Evolutionary conservation across 1,140 invertebrate genomes (phyloP).

Genomic region (Xylocopa sonorina): DNA sequence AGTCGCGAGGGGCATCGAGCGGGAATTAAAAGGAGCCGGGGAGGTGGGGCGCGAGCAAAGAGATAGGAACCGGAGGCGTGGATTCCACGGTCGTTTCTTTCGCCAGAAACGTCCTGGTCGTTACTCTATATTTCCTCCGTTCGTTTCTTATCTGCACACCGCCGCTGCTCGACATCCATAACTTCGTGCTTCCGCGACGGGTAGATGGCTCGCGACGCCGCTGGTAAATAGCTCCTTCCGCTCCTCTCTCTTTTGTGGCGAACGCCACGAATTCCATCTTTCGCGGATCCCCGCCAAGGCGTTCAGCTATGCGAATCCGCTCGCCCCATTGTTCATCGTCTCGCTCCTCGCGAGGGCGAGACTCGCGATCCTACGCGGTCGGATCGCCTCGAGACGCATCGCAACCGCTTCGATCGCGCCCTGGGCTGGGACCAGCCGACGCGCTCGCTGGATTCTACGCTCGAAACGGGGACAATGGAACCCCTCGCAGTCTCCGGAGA

Average conservation of each 20-base stretch:
- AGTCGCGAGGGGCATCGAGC: background rate
- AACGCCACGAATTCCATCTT: conserved; percentile 52
- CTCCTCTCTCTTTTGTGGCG: conserved; percentile 45
- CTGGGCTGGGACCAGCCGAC: no score
- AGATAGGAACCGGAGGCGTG: background rate
- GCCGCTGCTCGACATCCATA: conserved; percentile 38
- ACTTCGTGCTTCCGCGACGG: conserved; percentile 55
- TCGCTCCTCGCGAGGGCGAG: conserved; percentile 29
- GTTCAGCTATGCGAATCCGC: conserved; percentile 49
- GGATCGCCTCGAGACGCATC: conserved; percentile 36
- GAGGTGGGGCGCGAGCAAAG: background rate
- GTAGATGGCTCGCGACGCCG: conserved; percentile 39
- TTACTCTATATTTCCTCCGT: conserved; percentile 36
- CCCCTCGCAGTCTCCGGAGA: no score
- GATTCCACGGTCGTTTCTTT: conserved; percentile 3
- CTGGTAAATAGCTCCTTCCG: conserved; percentile 58
- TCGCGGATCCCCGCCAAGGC: conserved; percentile 41
- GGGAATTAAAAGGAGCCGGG: background rate
- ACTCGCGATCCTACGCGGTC: conserved; percentile 27
- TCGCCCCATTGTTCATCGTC: conserved; percentile 43
- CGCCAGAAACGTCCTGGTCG: background rate
- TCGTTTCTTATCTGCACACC: conserved; percentile 33
- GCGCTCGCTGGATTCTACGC: no score
- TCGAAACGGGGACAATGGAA: no score
- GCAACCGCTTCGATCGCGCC: conserved; percentile 35